These are phyloP conservation scores for Ameiurus melas DNA, from an alignment of 2,113 vertebrate species.

Conservation along the genomic window DNA sequence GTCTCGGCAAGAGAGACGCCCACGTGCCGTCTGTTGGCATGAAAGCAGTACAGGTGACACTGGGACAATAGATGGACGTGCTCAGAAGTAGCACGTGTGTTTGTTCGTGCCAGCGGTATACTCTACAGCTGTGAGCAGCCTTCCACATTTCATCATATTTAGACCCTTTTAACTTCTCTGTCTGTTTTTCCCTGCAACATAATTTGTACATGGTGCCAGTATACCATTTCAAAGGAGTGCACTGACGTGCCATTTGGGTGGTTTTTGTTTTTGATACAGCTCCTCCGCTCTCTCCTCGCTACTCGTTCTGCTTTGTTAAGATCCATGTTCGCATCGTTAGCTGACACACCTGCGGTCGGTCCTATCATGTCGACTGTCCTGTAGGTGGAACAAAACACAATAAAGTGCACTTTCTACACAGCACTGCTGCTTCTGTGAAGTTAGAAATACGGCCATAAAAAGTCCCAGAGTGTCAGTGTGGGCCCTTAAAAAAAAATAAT, in stretches of 20 bases:
- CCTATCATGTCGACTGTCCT: not conserved
- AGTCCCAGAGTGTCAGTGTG: not conserved
- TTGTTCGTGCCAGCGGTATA: conserved; percentile 1
- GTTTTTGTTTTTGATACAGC: conserved; percentile 38
- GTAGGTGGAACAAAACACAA: not conserved
- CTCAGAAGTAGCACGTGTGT: conserved; percentile 3
- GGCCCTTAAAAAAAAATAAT: too few relatives aligned
- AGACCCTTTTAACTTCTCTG: conserved; percentile 29
- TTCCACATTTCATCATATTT: conserved; percentile 45
- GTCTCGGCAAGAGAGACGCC: conserved; percentile 39
- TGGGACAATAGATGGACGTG: conserved; percentile 20
- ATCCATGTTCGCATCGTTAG: conserved; percentile 48
- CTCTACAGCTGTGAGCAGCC: conserved; percentile 50
- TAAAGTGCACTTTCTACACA: not conserved
- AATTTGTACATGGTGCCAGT: conserved; percentile 57
- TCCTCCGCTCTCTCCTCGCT: conserved; percentile 1
- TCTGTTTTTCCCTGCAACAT: not conserved
- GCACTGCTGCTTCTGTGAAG: not conserved
- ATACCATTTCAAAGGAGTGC: conserved; percentile 45
- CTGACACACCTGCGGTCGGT: conserved; percentile 72
- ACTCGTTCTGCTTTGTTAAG: conserved; percentile 20
- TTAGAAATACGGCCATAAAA: not conserved
- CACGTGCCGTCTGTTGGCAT: conserved; percentile 51
- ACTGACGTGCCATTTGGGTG: not conserved
- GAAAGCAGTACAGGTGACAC: conserved; percentile 40